phyloP scores from a whole-genome alignment of 2,113 vertebrate species.

The Hypanus sabinus region DNA sequence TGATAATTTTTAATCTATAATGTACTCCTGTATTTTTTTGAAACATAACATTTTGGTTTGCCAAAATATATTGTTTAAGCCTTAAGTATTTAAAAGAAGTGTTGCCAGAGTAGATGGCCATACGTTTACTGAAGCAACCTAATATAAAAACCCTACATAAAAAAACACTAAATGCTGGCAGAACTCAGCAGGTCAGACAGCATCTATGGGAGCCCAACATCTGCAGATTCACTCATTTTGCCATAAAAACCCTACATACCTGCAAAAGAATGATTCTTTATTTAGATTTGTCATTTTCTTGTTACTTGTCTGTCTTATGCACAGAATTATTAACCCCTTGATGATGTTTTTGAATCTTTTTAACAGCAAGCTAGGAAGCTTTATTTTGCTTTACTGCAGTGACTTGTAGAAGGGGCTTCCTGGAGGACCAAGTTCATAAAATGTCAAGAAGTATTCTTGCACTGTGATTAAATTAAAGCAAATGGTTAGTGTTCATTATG shows the following conservation, averaged over 20 bases:
- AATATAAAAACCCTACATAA: background rate
- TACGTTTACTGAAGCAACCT: background rate
- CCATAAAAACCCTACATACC: background rate
- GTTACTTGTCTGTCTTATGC: too few species aligned
- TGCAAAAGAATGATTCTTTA: background rate
- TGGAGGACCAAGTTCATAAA: background rate
- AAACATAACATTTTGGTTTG: too few species aligned
- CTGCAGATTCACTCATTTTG: too few species aligned
- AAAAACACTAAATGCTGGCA: too few species aligned
- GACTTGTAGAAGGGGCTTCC: background rate
- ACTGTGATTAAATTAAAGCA: background rate
- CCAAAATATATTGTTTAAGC: background rate
- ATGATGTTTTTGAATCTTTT: background rate
- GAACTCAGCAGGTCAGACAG: too few species aligned
- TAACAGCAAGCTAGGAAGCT: background rate
- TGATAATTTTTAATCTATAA: background rate
- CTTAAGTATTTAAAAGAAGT: background rate
- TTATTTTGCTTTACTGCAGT: background rate
- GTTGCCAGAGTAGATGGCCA: background rate
- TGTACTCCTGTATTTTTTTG: background rate
- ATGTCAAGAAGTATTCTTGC: background rate
- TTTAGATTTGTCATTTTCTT: background rate
- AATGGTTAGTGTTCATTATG: background rate
- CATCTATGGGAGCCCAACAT: too few species aligned
- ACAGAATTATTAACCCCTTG: background rate